Evolutionary conservation across 2,888 invertebrate genomes (phyloP).

Genomic region (Amphipyra berbera): DNA sequence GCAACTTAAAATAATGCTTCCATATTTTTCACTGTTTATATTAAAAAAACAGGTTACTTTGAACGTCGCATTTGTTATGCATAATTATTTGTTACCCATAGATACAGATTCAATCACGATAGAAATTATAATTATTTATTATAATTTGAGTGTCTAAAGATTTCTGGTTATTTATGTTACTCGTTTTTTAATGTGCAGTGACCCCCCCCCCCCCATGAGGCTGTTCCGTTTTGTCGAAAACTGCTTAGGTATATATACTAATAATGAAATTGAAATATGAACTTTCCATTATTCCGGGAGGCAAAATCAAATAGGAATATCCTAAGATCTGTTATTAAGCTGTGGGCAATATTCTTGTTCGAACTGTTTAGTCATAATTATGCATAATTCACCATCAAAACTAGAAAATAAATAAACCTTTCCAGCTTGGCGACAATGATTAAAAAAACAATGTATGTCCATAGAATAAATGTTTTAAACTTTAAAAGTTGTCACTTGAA

Average conservation of each 20-base stretch:
- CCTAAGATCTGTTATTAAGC: too few relatives aligned
- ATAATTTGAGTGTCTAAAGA: too few relatives aligned
- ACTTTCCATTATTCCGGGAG: too few relatives aligned
- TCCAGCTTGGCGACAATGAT: conserved; percentile 36
- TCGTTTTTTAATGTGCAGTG: too few relatives aligned
- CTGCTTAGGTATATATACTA: too few relatives aligned
- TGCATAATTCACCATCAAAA: conserved; percentile 15
- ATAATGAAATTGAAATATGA: too few relatives aligned
- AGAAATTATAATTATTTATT: too few relatives aligned
- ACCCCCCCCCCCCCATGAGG: too few relatives aligned
- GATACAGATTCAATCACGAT: too few relatives aligned
- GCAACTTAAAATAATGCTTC: conserved; percentile 16
- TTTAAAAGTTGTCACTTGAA: conserved; percentile 39
- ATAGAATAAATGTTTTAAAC: conserved; percentile 40
- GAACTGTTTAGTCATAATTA: background rate
- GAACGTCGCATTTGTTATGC: conserved; percentile 4
- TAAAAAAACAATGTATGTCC: conserved; percentile 32
- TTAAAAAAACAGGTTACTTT: conserved; percentile 25
- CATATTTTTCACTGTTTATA: conserved; percentile 34
- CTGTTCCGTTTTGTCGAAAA: too few relatives aligned
- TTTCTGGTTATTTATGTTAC: too few relatives aligned
- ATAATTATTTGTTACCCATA: conserved; percentile 1
- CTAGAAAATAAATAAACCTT: conserved; percentile 13
- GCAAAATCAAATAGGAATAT: too few relatives aligned
- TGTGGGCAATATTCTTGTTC: background rate